Base-by-base conservation (phyloP, 2,888 invertebrate species). In the Taphrorychus bicolor region DNA sequence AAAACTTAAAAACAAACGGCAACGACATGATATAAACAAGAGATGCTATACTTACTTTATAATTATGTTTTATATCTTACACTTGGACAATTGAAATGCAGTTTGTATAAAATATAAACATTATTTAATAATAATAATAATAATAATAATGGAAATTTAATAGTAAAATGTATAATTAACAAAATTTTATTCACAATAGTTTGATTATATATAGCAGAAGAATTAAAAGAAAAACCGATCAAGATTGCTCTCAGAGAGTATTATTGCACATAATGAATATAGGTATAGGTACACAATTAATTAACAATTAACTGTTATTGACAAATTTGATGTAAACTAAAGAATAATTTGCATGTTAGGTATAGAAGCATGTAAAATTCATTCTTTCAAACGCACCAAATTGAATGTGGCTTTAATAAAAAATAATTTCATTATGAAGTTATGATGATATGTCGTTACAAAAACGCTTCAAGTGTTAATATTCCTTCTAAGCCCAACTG, bases 1-100 rank as follows among this genome's bases (percentile, higher is more conserved):
- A 64, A 69, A 66, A 60, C 65, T 58, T 60, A 45, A 69, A 61
- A 57, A 70, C 32, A 52, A 69, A 59, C 69, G 41, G 51, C 57
- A 69, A 64, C 59, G 52, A 61, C 62, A 58, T 51, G 22, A 56
- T 32, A 17, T 56, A 24, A 53, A 23, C 53, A n/a, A 58, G 16
- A 32, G 11, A 32, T 32, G 32, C 32, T 32, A 32, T 32, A 32
- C 32, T 32, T 32, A n/a, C n/a, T n/a, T n/a, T n/a, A 32, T 32
- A 32, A 32, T 32, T 58, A 17, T n/a, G n/a, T 7, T 56, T 57
- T 7, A 45, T 48, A 21, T 59, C 40, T 16, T 23, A 23, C 41
- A 42, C 45, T 17, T 7, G 51, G 22, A 21, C 19, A 32, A 32
- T 32, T 32, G 32, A 7, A 32, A n/a, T n/a, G n/a, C n/a, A 32